Conservation (phyloP, 2,888 invertebrate species). For the Drosophila suboccidentalis region DNA sequence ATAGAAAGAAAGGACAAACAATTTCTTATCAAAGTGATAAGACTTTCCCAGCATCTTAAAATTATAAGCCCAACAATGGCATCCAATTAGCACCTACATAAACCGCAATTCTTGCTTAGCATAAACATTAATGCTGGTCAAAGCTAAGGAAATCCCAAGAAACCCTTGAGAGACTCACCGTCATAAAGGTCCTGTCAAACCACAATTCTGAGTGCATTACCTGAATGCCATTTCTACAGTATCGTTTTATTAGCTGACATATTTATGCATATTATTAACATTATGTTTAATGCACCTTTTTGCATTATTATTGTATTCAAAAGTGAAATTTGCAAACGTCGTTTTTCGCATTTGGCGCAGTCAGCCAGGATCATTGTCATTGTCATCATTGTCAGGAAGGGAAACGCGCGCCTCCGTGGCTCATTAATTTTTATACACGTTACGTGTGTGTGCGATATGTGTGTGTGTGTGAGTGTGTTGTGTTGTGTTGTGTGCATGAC, state of each 20-base stretch:
- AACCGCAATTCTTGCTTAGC: slow-evolving; percentile 51
- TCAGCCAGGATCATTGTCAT: slow-evolving; percentile 39
- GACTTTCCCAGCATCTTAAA: slow-evolving; percentile 16
- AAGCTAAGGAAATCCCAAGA: neutral
- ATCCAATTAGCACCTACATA: slow-evolving; percentile 75
- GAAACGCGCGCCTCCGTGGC: slow-evolving; percentile 81
- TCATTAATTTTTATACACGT: slow-evolving; percentile 83
- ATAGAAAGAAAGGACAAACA: neutral
- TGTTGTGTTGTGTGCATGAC: slow-evolving; percentile 45
- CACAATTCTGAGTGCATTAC: slow-evolving; percentile 35
- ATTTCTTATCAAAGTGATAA: neutral
- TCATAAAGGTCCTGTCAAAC: slow-evolving; percentile 27
- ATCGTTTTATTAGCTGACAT: slow-evolving; percentile 77
- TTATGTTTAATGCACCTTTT: slow-evolving; percentile 60
- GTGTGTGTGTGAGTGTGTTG: slow-evolving; percentile 38
- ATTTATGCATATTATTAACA: slow-evolving; percentile 81
- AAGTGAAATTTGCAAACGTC: slow-evolving; percentile 43
- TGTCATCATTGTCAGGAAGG: slow-evolving; percentile 33
- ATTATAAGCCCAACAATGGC: slow-evolving; percentile 54
- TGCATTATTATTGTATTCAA: slow-evolving; percentile 37
- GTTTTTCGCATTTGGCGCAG: slow-evolving; percentile 31
- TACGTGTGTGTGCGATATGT: slow-evolving; percentile 59
- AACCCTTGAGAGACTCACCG: slow-evolving; percentile 19
- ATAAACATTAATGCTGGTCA: slow-evolving; percentile 20
- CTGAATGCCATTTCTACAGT: slow-evolving; percentile 6